A percentile compares a stretch with the other conserved stretches of the same genome.
phyloP scores from a whole-genome alignment of 2,888 invertebrate genomes.

The Pyralis farinalis region DNA sequence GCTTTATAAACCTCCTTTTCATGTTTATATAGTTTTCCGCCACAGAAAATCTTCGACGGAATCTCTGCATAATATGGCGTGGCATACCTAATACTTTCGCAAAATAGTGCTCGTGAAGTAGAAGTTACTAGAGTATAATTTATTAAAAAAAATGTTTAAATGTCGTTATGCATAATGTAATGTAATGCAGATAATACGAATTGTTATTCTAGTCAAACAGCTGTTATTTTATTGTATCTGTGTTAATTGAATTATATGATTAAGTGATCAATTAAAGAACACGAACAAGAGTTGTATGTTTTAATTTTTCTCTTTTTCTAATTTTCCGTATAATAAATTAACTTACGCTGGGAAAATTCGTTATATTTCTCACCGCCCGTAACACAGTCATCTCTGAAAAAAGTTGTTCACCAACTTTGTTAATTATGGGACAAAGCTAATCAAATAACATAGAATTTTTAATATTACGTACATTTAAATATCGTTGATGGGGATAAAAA shows the following conservation, averaged over 20 bases:
- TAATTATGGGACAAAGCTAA: too few species aligned
- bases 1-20: too few species aligned
- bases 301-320: background rate
- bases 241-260: conserved; percentile 50
- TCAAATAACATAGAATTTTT: too few species aligned
- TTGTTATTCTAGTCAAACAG: conserved; percentile 74
- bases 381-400: too few species aligned
- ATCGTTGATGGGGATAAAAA: too few species aligned
- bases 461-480: too few species aligned
- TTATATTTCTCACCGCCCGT: too few species aligned
- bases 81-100: too few species aligned
- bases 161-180: conserved; percentile 65
- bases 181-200: conserved; percentile 58
- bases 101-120: conserved; percentile 17
- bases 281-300: conserved; percentile 8
- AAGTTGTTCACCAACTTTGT: too few species aligned
- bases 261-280: conserved; percentile 33
- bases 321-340: background rate
- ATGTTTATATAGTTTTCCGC: too few species aligned
- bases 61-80: too few species aligned
- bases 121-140: conserved; percentile 13
- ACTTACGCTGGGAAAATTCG: background rate
- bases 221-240: conserved; percentile 60
- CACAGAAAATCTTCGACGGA: too few species aligned
- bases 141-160: conserved; percentile 37